Conservation (phyloP, 2,888 invertebrate species). For the Caenorhabditis sp. region DNA sequence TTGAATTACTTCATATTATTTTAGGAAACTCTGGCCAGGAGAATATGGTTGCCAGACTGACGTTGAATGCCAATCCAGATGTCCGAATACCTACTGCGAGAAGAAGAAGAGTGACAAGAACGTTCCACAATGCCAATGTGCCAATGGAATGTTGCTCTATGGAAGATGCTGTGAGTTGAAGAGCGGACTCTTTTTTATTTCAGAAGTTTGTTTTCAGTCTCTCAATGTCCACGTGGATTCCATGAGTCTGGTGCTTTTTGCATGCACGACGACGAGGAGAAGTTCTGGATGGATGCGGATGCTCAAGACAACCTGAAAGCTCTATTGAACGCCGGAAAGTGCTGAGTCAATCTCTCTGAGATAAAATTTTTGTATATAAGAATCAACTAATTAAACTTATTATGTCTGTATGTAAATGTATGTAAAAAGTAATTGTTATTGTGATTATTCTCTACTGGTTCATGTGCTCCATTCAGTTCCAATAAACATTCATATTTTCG, state of each 20-base stretch:
- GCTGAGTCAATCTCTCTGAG: conserved; percentile 69
- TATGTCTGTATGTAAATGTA: no score
- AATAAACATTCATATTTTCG: conserved; percentile 3
- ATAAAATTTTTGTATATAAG: conserved; percentile 34
- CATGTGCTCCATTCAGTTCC: background rate
- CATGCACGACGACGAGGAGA: conserved; percentile 80
- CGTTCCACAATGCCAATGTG: conserved; percentile 81
- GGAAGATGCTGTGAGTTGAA: conserved; percentile 79
- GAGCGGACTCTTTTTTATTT: background rate
- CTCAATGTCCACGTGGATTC: conserved; percentile 78
- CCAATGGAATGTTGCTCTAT: conserved; percentile 78
- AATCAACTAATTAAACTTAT: background rate
- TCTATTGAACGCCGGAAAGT: conserved; percentile 77
- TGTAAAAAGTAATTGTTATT: background rate
- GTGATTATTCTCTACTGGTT: background rate
- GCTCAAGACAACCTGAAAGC: conserved; percentile 78
- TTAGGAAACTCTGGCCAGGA: conserved; percentile 81
- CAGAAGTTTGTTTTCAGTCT: conserved; percentile 69
- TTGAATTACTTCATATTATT: conserved; percentile 18
- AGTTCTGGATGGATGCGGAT: conserved; percentile 77
- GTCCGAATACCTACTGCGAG: conserved; percentile 80
- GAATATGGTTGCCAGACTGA: conserved; percentile 81
- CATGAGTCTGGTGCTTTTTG: conserved; percentile 79
- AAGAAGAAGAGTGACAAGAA: conserved; percentile 76
- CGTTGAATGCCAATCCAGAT: conserved; percentile 77